phyloP scores from a whole-genome alignment of 2,797 vertebrate species.

The Syngnathus rostellatus region DNA sequence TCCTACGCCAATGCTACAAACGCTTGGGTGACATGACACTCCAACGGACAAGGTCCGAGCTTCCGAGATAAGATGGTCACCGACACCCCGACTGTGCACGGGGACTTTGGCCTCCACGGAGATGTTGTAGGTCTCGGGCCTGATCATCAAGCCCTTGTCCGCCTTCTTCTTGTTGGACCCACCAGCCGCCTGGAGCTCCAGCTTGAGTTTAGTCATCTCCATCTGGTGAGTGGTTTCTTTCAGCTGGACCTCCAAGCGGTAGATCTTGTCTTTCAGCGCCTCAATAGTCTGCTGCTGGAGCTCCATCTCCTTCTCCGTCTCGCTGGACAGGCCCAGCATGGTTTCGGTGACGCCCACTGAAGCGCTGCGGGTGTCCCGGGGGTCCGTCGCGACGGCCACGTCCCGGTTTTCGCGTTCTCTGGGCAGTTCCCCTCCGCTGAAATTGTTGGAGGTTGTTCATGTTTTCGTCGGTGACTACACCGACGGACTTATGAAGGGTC shows the following conservation, averaged over 20 bases:
- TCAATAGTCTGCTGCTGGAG: constrained; percentile 93
- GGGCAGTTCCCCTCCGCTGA: constrained; percentile 53
- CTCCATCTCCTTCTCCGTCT: constrained; percentile 85
- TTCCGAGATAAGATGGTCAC: constrained; percentile 64
- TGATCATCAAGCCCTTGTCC: constrained; percentile 79
- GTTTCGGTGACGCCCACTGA: constrained; percentile 81
- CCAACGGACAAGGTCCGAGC: constrained; percentile 64
- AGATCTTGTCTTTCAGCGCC: constrained; percentile 89
- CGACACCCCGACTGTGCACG: constrained; percentile 76
- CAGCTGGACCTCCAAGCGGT: constrained; percentile 86
- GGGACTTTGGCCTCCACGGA: constrained; percentile 76
- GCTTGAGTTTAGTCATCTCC: constrained; percentile 94
- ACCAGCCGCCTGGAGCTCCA: constrained; percentile 87
- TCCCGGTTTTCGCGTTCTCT: constrained; percentile 56
- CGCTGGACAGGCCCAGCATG: constrained; percentile 83
- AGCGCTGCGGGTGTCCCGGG: constrained; percentile 54
- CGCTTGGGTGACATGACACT: constrained; percentile 68
- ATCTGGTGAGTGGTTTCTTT: constrained; percentile 87
- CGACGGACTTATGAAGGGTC: constrained; percentile 70
- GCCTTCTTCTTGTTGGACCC: constrained; percentile 75
- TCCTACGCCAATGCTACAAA: constrained; percentile 58
- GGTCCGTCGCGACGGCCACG: constrained; percentile 69
- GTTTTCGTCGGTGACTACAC: constrained; percentile 77
- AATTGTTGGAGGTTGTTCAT: constrained; percentile 68
- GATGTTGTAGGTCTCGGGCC: constrained; percentile 73